phyloP scores from a whole-genome alignment of 2,888 invertebrate genomes.

The Rutpela maculata region DNA sequence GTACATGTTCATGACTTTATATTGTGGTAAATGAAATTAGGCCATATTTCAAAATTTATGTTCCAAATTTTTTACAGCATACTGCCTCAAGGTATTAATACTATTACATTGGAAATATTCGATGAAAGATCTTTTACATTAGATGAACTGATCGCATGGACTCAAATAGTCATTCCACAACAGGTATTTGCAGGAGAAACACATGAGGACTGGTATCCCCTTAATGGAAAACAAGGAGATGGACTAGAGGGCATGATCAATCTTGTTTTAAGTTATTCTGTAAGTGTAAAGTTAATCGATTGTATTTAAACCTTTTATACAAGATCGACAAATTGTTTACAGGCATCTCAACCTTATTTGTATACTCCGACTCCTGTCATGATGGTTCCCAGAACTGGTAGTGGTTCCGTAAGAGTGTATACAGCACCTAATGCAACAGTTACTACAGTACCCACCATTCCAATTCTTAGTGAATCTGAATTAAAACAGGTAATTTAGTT shows the following conservation, averaged over 20 bases:
- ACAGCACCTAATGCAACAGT: constrained; percentile 68
- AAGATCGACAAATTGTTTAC: constrained; percentile 36
- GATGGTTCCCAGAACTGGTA: constrained; percentile 80
- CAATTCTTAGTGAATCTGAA: constrained; percentile 77
- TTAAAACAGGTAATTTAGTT: constrained; percentile 77
- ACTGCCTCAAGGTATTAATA: constrained; percentile 91
- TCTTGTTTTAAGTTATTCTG: constrained; percentile 88
- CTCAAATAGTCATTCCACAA: constrained; percentile 90
- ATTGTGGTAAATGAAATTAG: too few relatives aligned
- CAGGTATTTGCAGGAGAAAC: constrained; percentile 91
- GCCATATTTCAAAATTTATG: too few relatives aligned
- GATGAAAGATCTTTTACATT: constrained; percentile 98
- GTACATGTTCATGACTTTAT: too few relatives aligned
- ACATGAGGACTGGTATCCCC: constrained; percentile 95
- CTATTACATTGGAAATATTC: constrained; percentile 94
- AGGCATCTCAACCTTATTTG: constrained; percentile 61
- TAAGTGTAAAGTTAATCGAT: constrained; percentile 72
- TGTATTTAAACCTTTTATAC: neutral
- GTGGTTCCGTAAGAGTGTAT: constrained; percentile 71
- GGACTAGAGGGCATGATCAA: constrained; percentile 95
- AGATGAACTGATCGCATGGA: constrained; percentile 97
- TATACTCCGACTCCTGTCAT: constrained; percentile 81
- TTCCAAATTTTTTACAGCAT: constrained; percentile 76
- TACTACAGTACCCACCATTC: constrained; percentile 61
- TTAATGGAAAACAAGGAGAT: constrained; percentile 96